These are phyloP conservation scores for Brachionus rotundiformis DNA, from an alignment of 1,140 invertebrate species.

Conservation along the genomic window DNA sequence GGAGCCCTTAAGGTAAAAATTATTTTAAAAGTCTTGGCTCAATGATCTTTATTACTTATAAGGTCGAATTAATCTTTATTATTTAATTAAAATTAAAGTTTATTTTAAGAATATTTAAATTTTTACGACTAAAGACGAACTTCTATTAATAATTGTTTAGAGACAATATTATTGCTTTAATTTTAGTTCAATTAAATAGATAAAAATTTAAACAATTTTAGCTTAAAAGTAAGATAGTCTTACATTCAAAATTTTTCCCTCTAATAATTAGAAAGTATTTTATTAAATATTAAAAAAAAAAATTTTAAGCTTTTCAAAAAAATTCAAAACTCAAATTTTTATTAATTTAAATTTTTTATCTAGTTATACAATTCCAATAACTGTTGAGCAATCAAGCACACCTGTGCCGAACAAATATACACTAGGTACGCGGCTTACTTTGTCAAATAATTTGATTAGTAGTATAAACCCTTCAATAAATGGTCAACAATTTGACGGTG, in stretches of 20 bases:
- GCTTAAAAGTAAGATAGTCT: too few relatives aligned
- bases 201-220: too few relatives aligned
- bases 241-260: too few relatives aligned
- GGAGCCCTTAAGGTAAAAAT: constrained; percentile 52
- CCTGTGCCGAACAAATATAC: constrained; percentile 65
- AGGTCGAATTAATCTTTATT: too few relatives aligned
- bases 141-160: too few relatives aligned
- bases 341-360: neutral
- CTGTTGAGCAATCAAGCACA: constrained; percentile 65
- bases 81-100: constrained; percentile 57
- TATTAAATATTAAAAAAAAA: constrained; percentile 54
- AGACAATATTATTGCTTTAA: too few relatives aligned
- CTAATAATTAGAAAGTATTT: too few relatives aligned
- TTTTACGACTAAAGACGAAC: too few relatives aligned
- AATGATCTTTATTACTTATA: too few relatives aligned
- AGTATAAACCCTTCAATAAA: constrained; percentile 58
- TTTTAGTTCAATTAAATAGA: too few relatives aligned
- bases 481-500: constrained; percentile 58
- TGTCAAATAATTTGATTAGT: constrained; percentile 63
- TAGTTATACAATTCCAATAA: constrained; percentile 63
- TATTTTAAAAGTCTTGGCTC: constrained; percentile 55
- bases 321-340: constrained; percentile 55
- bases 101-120: too few relatives aligned
- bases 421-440: constrained; percentile 65
- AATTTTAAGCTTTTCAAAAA: too few relatives aligned